phyloP scores from a whole-genome alignment of 2,113 vertebrate species.

The Rafetus swinhoei region DNA sequence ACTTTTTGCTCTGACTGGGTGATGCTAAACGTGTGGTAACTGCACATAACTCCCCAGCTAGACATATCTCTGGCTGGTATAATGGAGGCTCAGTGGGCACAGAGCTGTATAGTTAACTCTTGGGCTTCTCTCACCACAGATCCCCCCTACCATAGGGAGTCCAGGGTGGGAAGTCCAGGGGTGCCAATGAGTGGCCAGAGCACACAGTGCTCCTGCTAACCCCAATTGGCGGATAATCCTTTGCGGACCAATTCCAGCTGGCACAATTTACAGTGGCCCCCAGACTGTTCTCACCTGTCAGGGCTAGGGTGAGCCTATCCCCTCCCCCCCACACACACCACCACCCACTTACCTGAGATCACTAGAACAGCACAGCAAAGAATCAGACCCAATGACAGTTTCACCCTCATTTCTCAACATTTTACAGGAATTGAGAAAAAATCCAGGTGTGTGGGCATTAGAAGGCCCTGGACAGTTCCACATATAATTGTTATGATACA shows the following conservation, averaged over 20 bases:
- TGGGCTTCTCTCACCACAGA: background rate
- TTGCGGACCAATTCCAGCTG: background rate
- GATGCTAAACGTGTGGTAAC: background rate
- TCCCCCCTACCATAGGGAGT: background rate
- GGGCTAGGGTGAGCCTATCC: background rate
- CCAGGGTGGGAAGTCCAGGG: background rate
- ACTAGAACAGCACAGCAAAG: background rate
- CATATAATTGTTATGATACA: background rate
- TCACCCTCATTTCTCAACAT: background rate
- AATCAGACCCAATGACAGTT: background rate
- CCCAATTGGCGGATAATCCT: background rate
- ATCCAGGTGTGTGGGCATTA: background rate
- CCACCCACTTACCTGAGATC: background rate
- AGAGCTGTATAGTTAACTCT: background rate
- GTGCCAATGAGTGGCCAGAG: background rate
- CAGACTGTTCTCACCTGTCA: background rate
- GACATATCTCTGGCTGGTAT: background rate
- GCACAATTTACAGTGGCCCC: background rate
- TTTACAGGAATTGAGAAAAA: background rate
- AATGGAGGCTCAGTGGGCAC: background rate
- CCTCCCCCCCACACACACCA: no score
- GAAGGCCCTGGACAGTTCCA: background rate
- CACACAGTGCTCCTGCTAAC: background rate
- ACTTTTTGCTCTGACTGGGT: background rate
- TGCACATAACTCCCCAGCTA: background rate